Percentiles rank a stretch among this genome's conserved stretches.
Conservation (phyloP, 53 echinoderm and acorn worm genomes). For the Antedon mediterranea region DNA sequence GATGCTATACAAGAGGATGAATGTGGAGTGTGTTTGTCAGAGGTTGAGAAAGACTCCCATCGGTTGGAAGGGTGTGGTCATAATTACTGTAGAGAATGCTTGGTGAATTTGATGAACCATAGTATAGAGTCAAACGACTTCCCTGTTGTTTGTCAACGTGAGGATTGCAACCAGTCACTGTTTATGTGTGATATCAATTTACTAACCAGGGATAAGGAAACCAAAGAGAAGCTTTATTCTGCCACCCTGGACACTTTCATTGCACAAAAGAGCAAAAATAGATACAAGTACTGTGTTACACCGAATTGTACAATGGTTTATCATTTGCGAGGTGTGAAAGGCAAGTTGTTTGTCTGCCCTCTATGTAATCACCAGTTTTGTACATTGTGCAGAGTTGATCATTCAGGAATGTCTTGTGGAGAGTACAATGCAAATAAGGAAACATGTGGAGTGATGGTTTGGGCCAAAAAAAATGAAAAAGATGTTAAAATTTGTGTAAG, state of each 20-base stretch:
- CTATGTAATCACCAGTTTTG: constrained; percentile 17
- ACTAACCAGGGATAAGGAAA: constrained; percentile 12
- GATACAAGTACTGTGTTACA: constrained; percentile 28
- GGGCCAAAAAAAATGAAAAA: constrained; percentile 6
- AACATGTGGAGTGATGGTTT: constrained; percentile 14
- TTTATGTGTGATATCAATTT: constrained; percentile 25
- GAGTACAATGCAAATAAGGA: constrained; percentile 25
- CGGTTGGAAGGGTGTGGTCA: constrained; percentile 29
- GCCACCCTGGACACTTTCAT: constrained; percentile 29
- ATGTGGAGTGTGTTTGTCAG: constrained; percentile 31
- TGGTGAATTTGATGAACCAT: constrained; percentile 1
- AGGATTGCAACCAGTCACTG: constrained; percentile 10
- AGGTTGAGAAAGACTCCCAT: constrained; percentile 19
- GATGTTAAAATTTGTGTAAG: constrained; percentile 31
- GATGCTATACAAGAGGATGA: constrained; percentile 8
- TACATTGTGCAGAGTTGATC: constrained; percentile 21
- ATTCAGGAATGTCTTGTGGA: constrained; percentile 5
- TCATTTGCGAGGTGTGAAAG: not conserved
- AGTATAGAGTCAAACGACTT: not conserved
- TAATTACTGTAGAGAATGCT: constrained; percentile 22
- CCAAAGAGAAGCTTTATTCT: constrained; percentile 6
- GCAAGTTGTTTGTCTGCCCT: constrained; percentile 8
- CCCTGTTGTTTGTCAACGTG: constrained; percentile 3
- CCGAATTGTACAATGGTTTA: constrained; percentile 31
- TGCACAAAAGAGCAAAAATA: constrained; percentile 18